Base-by-base conservation (phyloP, 92 coral and sea anemone species). In the Porites divaricata region DNA sequence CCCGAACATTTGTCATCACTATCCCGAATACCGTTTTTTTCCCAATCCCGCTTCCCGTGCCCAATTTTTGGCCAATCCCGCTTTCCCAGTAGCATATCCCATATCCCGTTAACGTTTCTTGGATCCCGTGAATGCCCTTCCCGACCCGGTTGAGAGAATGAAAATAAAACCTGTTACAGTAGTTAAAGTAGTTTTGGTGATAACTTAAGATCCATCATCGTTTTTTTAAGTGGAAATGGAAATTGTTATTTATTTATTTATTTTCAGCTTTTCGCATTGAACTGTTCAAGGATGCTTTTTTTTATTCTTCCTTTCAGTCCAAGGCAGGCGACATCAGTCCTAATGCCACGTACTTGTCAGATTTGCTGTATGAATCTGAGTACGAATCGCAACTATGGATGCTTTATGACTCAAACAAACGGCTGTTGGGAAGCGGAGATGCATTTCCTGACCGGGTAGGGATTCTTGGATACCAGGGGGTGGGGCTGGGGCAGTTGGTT, bases 361-460 rank as follows among this genome's bases (percentile, higher is more conserved):
- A 96, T 57, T 80, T 96, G 70, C 81, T 96, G 16, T 96, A 96
- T 86, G 99, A 96, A 73, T 92, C 98, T 63, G 99, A 96, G 35
- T 96, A 95, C 74, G 98, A 94, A 78, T 92, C 98, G 11, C 99
- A 96, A 78, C 66, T 96, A 64, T 96, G 99, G 99, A 96, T 96
- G 90, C 19, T 96, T 25, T 96, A 92, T 48, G 99, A 96, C 89
- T 77, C 95, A 22, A 96, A 95, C 75, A 96, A 96, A 79, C 88
- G 95, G 87, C 87, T 91, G 63, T 63, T 96, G 63, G 96, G 93
- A 48, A 92, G 95, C 54, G 99, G 99, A 76, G 99, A 96, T 76
- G 98, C 99, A 25, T 96, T 96, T 48, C 93, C 98, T 45, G 91
- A 92, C 79, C 88, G 98, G 90, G 99, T 96, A 83, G 83, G 95